A percentile compares a stretch with the other conserved stretches of the same genome.
Conservation (phyloP, 2,888 invertebrate species). For the Heliconius hortense region DNA sequence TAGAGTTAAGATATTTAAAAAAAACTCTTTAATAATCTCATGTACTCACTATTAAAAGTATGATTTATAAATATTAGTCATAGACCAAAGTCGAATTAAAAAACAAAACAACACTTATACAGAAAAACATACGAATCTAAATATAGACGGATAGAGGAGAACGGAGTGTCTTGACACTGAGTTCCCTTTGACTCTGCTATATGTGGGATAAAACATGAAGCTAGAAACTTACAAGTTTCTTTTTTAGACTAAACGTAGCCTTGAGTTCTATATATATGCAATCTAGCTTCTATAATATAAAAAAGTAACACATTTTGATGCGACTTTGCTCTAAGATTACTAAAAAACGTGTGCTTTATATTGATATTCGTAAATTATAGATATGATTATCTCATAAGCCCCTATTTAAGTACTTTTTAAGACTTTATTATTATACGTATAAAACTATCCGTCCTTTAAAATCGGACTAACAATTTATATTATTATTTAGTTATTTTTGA, state of each 20-base stretch:
- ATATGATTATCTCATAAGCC: conserved; percentile 7
- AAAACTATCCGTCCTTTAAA: conserved; percentile 1
- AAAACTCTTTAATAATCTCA: conserved; percentile 42
- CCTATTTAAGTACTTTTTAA: conserved; percentile 3
- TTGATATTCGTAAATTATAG: conserved; percentile 36
- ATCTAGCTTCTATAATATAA: not conserved
- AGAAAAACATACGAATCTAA: not conserved
- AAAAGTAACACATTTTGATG: not conserved
- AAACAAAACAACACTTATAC: not conserved
- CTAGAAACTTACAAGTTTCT: no score
- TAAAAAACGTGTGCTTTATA: conserved; percentile 34
- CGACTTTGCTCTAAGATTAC: conserved; percentile 5
- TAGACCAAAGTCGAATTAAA: conserved; percentile 8
- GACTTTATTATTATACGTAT: not conserved
- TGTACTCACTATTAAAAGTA: conserved; percentile 37
- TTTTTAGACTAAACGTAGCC: not conserved
- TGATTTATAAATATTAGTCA: conserved; percentile 5
- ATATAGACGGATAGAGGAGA: not conserved
- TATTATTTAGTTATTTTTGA: conserved; percentile 1
- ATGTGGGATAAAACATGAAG: no score
- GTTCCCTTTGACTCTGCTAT: no score
- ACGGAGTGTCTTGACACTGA: no score
- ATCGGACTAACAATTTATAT: not conserved
- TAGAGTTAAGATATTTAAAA: conserved; percentile 9
- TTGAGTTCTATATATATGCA: not conserved